Evolutionary conservation across 2,888 invertebrate genomes (phyloP).

Genomic region (Ceriagrion tenellum): DNA sequence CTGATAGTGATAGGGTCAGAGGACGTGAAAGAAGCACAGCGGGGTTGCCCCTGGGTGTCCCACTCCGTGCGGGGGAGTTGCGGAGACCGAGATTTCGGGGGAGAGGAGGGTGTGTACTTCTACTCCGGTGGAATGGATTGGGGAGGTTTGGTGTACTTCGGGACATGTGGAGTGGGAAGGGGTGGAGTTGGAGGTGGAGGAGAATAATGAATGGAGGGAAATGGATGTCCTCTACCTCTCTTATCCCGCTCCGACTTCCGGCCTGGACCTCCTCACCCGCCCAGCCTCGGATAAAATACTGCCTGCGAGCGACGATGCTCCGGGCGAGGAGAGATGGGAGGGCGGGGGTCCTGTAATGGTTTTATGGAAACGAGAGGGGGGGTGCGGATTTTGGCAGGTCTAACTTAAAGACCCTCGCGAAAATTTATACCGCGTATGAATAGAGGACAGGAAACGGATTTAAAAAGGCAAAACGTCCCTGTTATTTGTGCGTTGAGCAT

Average conservation of each 20-base stretch:
- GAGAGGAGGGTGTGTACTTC: not conserved
- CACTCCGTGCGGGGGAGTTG: not conserved
- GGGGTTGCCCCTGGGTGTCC: not conserved
- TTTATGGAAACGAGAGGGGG: slow-evolving; percentile 45
- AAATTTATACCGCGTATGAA: slow-evolving; percentile 1
- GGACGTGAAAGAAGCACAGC: slow-evolving; percentile 43
- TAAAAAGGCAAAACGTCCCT: not conserved
- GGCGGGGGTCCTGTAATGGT: slow-evolving; percentile 42
- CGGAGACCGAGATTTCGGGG: not conserved
- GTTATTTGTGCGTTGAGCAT: not conserved
- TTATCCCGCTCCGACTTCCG: slow-evolving; percentile 47
- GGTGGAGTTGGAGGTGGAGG: not conserved
- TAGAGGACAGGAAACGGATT: not conserved
- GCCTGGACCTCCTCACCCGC: slow-evolving; percentile 45
- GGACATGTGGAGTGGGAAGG: not conserved
- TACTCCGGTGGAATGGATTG: not conserved
- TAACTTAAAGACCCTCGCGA: not conserved
- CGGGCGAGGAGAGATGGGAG: not conserved
- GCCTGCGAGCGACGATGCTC: slow-evolving; percentile 49
- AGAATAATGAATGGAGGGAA: slow-evolving; percentile 57
- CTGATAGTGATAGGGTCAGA: slow-evolving; percentile 46
- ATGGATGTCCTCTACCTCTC: slow-evolving; percentile 53
- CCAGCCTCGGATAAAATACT: slow-evolving; percentile 16
- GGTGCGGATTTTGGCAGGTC: slow-evolving; percentile 7
- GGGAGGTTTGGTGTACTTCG: not conserved